Base-by-base conservation (phyloP, 2,113 vertebrate genomes). In the Melanotaenia duboulayi region DNA sequence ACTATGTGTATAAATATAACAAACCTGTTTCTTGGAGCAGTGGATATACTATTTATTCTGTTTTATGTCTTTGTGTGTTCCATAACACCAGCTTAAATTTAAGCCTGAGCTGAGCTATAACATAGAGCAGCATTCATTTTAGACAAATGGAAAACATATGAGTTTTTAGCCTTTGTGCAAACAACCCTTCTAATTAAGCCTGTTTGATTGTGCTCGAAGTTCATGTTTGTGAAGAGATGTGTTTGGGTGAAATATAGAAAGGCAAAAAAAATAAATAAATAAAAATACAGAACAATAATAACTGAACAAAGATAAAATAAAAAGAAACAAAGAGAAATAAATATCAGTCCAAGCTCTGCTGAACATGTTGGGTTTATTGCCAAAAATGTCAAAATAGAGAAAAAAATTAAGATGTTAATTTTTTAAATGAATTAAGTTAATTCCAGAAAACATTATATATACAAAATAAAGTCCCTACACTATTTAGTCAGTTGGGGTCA, bases 141-240 rank as follows among this genome's bases (percentile, higher is more conserved):
- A 75, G 73, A 76, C 20, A 40, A 57, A 65, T 58, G 64, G 74
- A 82, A 82, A 84, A 78, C 82, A 73, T 87, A 85, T 89, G 78
- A 72, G 74, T 80, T 80, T 82, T 81, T 80, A 84, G 86, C 82
- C 76, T 82, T 81, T 82, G 76, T 82, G 71, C 81, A 87, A 89
- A 84, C 71, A 89, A 56, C 46, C 78, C 74, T 82, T 86, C 87
- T 86, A 87, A 90, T 90, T 86, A 90, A 84, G 87, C 83, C 76
- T 78, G 71, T 55, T 80, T 76, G 58, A 35, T 82, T 68, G 76
- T 61, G 77, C 78, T 78, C 72, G 25, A 19, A 73, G 70, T 74
- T 82, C 61, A 70, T 84, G 76, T 91, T 83, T 78, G 69, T 61
- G 76, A 58, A 83, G 74, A 7, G 59, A 66, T 72, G 22, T 14